Base-by-base conservation (phyloP, 2,888 invertebrate species). In the Ochropacha duplaris region DNA sequence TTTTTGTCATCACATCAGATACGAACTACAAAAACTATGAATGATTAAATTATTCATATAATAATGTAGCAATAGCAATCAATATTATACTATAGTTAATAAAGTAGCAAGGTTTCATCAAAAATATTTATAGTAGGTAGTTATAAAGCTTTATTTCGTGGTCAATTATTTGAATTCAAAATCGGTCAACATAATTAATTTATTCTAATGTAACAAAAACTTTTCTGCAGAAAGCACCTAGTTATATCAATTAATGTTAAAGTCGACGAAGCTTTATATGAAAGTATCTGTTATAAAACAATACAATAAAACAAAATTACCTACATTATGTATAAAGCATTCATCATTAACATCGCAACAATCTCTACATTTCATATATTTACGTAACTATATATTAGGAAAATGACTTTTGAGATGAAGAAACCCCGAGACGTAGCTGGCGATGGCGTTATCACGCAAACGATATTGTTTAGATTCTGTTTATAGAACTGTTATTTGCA, bases 11-110 rank as follows among this genome's bases (percentile, higher is more conserved):
- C 59, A 61, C 57, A 61, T 66, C 61, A 55, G 62, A 57, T 31
- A 57, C 52, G 54, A 22, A 59, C 50, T 54, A 49, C 34, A 57
- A 51, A 60, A 63, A 64, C 60, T 64, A 67, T 66, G 63, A 61
- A 65, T 67, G 60, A 62, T 62, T 66, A 71, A 75, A 69, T 65
- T 73, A 79, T 81, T 74, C 74, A 72, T 71, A 65, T 62, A n/a
- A 65, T 62, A n/a, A 63, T 76, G 65, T 66, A 62, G 76, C 69
- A 81, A 81, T 74, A 78, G 76, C 71, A 76, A 79, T 79, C 72
- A 76, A 69, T 64, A 65, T n/a, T 51, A 67, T 65, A 61, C 65
- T 63, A 68, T 66, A 72, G 59, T 71, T 75, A 68, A 64, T 58
- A 67, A 65, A 76, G 67, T 64, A 62, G 68, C 78, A 79, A 80